phyloP scores from a whole-genome alignment of 35 echinoderm and acorn worm genomes.

The Strongylocentrotus purpuratus region DNA sequence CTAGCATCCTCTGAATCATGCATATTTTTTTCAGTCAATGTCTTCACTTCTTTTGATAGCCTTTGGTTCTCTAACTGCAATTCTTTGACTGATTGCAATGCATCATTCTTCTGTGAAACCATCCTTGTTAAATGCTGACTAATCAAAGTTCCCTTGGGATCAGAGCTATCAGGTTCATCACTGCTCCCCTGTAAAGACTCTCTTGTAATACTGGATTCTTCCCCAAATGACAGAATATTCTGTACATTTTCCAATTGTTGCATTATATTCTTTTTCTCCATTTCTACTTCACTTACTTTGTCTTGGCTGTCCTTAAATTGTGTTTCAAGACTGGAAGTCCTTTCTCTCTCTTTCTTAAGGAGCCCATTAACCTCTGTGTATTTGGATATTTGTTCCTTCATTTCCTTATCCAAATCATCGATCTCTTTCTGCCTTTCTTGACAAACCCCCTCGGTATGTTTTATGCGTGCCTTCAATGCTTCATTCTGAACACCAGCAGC shows the following conservation, averaged over 20 bases:
- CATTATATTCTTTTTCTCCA: not conserved
- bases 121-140: not conserved
- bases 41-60: constrained; percentile 13
- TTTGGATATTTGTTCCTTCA: not conserved
- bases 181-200: constrained; percentile 7
- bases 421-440: constrained; percentile 42
- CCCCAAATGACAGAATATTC: not conserved
- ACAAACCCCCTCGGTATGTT: constrained; percentile 16
- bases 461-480: constrained; percentile 18
- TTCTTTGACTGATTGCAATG: not conserved
- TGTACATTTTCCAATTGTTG: not conserved
- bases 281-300: not conserved
- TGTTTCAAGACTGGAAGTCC: not conserved
- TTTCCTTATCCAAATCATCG: constrained; percentile 20
- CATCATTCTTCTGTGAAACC: not conserved
- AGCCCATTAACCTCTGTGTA: not conserved
- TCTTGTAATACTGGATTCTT: not conserved
- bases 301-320: not conserved
- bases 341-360: not conserved
- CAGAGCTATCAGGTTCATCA: constrained; percentile 1
- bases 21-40: constrained; percentile 31
- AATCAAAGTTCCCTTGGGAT: not conserved
- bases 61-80: constrained; percentile 35
- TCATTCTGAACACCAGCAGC: constrained; percentile 41
- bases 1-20: not conserved